These are phyloP conservation scores for Leuciscus waleckii DNA, from an alignment of 2,797 vertebrate genomes.

Conservation along the genomic window DNA sequence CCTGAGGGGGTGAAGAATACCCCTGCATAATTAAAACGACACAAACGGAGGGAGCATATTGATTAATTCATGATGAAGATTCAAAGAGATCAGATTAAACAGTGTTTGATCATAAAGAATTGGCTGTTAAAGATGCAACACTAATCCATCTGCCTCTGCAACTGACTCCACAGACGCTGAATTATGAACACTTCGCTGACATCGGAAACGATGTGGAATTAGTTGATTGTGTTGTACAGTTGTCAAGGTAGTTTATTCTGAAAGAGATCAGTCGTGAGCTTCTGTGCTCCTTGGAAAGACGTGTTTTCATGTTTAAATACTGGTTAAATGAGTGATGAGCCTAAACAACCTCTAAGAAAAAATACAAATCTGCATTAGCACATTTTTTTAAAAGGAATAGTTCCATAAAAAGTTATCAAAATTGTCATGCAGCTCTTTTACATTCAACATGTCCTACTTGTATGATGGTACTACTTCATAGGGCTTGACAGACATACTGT, in stretches of 20 bases:
- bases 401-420: neutral
- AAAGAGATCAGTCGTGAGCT: neutral
- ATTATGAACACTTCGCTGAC: constrained; percentile 44
- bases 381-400: neutral
- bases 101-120: constrained; percentile 50
- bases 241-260: constrained; percentile 7
- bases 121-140: constrained; percentile 56
- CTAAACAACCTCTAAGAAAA: neutral
- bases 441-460: neutral
- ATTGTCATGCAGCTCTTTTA: neutral
- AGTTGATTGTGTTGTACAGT: constrained; percentile 41
- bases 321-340: neutral
- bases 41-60: constrained; percentile 57
- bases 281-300: neutral
- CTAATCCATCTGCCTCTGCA: constrained; percentile 55
- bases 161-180: constrained; percentile 49
- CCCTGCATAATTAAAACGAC: constrained; percentile 59
- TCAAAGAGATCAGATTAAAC: constrained; percentile 56
- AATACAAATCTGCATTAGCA: neutral
- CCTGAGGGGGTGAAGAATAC: constrained; percentile 42
- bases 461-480: neutral
- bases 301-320: neutral
- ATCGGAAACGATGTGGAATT: constrained; percentile 26
- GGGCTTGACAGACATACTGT: neutral
- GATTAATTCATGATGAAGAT: constrained; percentile 62